Evolutionary conservation across 2,797 vertebrate genomes (phyloP).

Genomic region (Podarcis siculus): DNA sequence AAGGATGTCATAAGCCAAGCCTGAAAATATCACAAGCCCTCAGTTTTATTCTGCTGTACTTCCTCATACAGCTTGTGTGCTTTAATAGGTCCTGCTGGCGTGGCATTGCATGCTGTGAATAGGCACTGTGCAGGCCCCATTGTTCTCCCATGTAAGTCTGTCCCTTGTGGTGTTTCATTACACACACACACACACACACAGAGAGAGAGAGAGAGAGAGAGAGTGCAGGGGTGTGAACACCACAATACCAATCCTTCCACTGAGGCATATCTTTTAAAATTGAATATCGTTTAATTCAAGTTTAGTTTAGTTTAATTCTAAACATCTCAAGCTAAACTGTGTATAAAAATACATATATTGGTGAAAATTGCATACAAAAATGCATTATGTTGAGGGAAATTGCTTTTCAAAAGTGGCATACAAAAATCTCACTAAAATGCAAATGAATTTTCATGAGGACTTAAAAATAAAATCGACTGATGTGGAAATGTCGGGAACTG

Average conservation of each 20-base stretch:
- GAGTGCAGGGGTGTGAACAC: background rate
- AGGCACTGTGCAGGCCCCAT: background rate
- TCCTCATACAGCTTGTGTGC: slow-evolving; percentile 45
- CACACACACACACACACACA: too few species aligned
- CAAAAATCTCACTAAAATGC: too few species aligned
- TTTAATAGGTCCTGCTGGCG: background rate
- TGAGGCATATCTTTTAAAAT: background rate
- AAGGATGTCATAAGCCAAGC: slow-evolving; percentile 63
- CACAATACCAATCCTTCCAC: background rate
- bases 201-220: background rate
- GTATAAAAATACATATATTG: too few species aligned
- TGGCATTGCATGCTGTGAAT: slow-evolving; percentile 12
- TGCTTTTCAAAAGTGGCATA: too few species aligned
- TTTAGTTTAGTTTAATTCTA: too few species aligned
- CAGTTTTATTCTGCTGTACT: slow-evolving; percentile 56
- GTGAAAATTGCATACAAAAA: too few species aligned
- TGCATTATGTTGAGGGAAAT: too few species aligned
- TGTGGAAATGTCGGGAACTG: too few species aligned
- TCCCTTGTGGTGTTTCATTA: background rate
- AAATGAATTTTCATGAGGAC: too few species aligned
- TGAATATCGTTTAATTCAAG: too few species aligned
- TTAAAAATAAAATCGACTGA: too few species aligned
- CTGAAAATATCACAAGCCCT: slow-evolving; percentile 63
- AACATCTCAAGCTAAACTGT: too few species aligned
- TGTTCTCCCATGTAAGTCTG: background rate